Conservation (phyloP, 2,888 invertebrate species). For the Pheosia gnoma region DNA sequence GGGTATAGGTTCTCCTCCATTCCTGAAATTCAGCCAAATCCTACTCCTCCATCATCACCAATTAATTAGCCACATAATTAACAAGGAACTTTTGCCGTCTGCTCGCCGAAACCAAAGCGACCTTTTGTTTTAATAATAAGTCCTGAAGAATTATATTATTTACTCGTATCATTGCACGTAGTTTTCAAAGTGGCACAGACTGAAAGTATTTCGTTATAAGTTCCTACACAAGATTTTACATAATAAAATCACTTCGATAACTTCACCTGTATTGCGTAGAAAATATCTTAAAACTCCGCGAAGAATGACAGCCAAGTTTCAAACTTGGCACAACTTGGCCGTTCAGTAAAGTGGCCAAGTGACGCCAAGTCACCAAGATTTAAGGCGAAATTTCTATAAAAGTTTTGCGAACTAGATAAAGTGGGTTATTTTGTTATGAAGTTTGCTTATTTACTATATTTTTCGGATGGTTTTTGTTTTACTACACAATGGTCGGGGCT, state of each 20-base stretch:
- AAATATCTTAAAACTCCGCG: constrained; percentile 29
- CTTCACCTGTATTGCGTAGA: constrained; percentile 20
- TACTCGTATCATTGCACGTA: too few species aligned
- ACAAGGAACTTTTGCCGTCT: too few species aligned
- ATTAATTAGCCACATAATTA: too few species aligned
- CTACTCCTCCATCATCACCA: too few species aligned
- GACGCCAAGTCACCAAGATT: constrained; percentile 28
- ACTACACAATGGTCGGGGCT: too few species aligned
- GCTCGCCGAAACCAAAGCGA: too few species aligned
- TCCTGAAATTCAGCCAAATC: too few species aligned
- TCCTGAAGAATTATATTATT: too few species aligned
- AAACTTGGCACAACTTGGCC: constrained; percentile 19
- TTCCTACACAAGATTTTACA: constrained; percentile 3
- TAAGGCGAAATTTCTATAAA: constrained; percentile 24
- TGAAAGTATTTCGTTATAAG: too few species aligned
- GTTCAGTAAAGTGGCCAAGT: constrained; percentile 21
- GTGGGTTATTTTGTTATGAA: constrained; percentile 15
- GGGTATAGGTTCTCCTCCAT: too few species aligned
- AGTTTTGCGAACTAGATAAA: constrained; percentile 22
- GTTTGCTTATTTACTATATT: background rate
- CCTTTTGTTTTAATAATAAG: too few species aligned
- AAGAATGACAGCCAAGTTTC: constrained; percentile 30
- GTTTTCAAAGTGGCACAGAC: too few species aligned
- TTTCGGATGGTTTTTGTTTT: background rate
- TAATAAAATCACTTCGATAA: constrained; percentile 17